Evolutionary conservation across 2,888 invertebrate genomes (phyloP).

Genomic region (Exephanes ischioxanthus): DNA sequence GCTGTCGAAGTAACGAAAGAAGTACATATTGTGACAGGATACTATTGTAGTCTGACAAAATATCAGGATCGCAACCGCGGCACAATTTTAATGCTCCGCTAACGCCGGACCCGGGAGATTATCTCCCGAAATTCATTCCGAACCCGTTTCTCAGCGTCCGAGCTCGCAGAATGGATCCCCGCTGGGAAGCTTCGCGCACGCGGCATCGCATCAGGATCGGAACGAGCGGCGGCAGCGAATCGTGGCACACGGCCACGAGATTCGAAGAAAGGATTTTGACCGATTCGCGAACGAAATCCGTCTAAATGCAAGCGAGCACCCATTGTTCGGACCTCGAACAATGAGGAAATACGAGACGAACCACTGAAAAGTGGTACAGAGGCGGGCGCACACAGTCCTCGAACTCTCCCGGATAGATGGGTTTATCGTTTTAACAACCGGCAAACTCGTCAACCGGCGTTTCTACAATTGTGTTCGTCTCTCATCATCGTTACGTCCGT

Average conservation of each 20-base stretch:
- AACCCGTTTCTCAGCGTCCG: conserved; percentile 81
- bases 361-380: conserved; percentile 32
- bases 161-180: conserved; percentile 79
- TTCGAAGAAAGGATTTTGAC: conserved; percentile 81
- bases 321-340: conserved; percentile 74
- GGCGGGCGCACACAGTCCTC: conserved; percentile 30
- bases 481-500: conserved; percentile 15
- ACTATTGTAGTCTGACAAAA: conserved; percentile 64
- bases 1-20: conserved; percentile 48
- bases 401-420: conserved; percentile 68
- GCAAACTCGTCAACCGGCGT: conserved; percentile 58
- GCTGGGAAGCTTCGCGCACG: conserved; percentile 75
- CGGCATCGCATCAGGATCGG: conserved; percentile 1
- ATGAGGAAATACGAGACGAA: conserved; percentile 50
- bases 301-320: conserved; percentile 64
- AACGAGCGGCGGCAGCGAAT: conserved; percentile 25
- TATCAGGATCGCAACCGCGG: conserved; percentile 60
- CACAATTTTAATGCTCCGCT: conserved; percentile 77
- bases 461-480: conserved; percentile 45
- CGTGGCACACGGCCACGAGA: conserved; percentile 60
- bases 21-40: conserved; percentile 67
- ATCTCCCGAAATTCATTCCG: conserved; percentile 80
- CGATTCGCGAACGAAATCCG: conserved; percentile 80
- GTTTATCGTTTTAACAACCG: conserved; percentile 79
- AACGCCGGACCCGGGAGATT: conserved; percentile 75